phyloP scores from a whole-genome alignment of 2,113 vertebrate species.

The Chaetorhynchus papuensis region DNA sequence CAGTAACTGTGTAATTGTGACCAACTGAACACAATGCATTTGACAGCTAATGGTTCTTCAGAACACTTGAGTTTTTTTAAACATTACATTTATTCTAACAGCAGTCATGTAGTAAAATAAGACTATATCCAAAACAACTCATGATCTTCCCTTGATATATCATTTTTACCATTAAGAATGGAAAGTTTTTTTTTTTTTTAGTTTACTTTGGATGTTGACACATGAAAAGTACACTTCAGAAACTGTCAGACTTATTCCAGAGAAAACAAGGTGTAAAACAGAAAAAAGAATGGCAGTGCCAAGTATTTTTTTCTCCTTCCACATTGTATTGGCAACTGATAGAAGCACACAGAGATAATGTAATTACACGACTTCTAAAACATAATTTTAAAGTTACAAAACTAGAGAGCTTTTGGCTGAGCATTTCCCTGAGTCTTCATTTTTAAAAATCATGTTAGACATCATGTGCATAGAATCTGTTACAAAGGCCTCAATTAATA shows the following conservation, averaged over 20 bases:
- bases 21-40: not conserved
- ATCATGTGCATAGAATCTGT: not conserved
- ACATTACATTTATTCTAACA: not conserved
- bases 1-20: not conserved
- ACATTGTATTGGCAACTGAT: not conserved
- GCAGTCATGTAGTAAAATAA: not conserved
- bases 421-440: constrained; percentile 71
- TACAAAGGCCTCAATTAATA: not conserved
- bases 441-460: constrained; percentile 22
- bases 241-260: not conserved
- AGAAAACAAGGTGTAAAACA: constrained; percentile 3
- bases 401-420: constrained; percentile 62
- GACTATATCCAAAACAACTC: not conserved
- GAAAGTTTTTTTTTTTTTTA: not conserved
- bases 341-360: constrained; percentile 25
- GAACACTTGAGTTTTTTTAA: not conserved
- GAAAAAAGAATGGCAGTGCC: not conserved
- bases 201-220: not conserved
- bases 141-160: not conserved
- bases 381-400: constrained; percentile 9
- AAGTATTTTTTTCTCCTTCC: constrained; percentile 6
- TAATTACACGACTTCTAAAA: not conserved
- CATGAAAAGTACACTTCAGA: not conserved
- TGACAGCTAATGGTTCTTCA: not conserved
- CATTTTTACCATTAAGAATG: not conserved